phyloP scores from a whole-genome alignment of 2,888 invertebrate species.

The Rhogogaster chlorosoma region DNA sequence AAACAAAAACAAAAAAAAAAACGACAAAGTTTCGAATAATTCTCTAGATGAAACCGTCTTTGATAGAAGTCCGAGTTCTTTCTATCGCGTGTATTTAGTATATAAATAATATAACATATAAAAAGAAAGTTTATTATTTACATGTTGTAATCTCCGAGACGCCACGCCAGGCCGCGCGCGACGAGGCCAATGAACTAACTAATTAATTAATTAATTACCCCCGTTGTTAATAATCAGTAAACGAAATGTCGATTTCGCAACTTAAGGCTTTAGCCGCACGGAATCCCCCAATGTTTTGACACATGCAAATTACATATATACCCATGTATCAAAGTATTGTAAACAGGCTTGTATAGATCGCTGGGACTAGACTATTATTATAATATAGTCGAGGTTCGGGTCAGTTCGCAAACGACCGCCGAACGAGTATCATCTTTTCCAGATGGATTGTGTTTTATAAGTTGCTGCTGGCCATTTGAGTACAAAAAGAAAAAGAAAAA shows the following conservation, averaged over 20 bases:
- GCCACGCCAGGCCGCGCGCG: background rate
- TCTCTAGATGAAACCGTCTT: background rate
- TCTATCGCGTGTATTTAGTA: background rate
- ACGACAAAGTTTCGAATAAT: background rate
- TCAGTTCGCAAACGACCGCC: background rate
- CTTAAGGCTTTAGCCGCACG: background rate
- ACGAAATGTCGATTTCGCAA: background rate
- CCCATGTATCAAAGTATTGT: background rate
- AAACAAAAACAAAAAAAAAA: slow-evolving; percentile 42
- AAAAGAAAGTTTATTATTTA: slow-evolving; percentile 17
- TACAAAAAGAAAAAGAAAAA: background rate
- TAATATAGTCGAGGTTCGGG: slow-evolving; percentile 7
- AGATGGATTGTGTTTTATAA: background rate
- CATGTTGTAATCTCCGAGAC: background rate
- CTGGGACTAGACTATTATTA: slow-evolving; percentile 4
- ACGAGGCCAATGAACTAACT: slow-evolving; percentile 9
- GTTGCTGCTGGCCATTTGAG: background rate
- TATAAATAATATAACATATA: background rate
- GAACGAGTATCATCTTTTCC: background rate
- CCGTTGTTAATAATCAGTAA: background rate
- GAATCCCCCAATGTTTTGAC: background rate
- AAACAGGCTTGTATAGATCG: background rate
- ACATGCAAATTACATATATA: background rate
- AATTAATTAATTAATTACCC: background rate
- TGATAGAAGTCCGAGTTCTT: background rate